Evolutionary conservation across 2,113 vertebrate species (phyloP).

Genomic region (Atractosteus spatula): DNA sequence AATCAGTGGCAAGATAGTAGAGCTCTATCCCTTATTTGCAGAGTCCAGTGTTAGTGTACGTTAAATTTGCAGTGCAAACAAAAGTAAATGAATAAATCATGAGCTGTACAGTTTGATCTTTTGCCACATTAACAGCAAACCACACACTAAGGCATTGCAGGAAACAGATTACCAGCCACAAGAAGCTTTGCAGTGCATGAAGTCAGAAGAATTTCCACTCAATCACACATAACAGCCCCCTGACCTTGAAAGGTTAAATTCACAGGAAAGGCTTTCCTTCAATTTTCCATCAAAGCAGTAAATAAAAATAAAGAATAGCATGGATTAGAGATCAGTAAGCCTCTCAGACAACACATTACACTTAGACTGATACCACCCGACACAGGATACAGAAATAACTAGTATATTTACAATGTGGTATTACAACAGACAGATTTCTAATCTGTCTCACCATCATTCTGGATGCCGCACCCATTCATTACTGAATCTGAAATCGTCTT

Average conservation of each 20-base stretch:
- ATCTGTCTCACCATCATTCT: too few species aligned
- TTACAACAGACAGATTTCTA: too few species aligned
- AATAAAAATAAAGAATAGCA: background rate
- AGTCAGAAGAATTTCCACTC: background rate
- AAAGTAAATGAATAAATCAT: slow-evolving; percentile 15
- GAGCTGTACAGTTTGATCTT: slow-evolving; percentile 5
- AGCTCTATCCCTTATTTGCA: background rate
- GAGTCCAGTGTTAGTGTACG: background rate
- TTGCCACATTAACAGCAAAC: background rate
- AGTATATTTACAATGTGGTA: too few species aligned
- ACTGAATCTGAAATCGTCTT: too few species aligned
- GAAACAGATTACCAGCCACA: slow-evolving; percentile 9
- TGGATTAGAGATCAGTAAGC: too few species aligned
- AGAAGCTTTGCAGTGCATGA: background rate
- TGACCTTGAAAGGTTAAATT: background rate
- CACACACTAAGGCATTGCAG: background rate
- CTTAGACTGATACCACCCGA: too few species aligned
- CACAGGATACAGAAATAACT: too few species aligned
- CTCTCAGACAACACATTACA: too few species aligned
- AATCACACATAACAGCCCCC: background rate
- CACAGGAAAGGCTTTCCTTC: background rate
- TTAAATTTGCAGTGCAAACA: slow-evolving; percentile 10
- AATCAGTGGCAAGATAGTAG: background rate
- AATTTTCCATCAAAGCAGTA: too few species aligned
- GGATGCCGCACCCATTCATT: too few species aligned